phyloP scores from a whole-genome alignment of 2,113 vertebrate genomes.

The Romanogobio albipinnatus region DNA sequence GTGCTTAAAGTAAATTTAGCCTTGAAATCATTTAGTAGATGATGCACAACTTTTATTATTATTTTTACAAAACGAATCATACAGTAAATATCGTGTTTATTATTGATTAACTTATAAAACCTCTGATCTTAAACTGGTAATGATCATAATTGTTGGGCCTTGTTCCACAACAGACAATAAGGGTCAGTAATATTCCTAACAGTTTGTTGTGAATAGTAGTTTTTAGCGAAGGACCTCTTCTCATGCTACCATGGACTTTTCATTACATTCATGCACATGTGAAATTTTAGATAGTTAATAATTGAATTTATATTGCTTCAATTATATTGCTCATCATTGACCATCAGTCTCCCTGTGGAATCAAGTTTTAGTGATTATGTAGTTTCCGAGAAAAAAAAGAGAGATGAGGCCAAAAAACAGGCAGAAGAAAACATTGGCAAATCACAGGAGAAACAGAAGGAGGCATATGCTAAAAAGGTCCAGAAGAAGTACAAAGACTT shows the following conservation, averaged over 20 bases:
- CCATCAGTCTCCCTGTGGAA: neutral
- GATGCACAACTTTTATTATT: too few relatives aligned
- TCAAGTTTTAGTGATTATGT: neutral
- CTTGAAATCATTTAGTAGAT: too few relatives aligned
- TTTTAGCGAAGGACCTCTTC: neutral
- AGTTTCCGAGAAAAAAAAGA: conserved; percentile 9
- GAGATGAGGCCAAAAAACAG: neutral
- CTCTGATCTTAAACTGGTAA: too few relatives aligned
- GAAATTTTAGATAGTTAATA: neutral
- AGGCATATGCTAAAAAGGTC: too few relatives aligned
- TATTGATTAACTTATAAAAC: too few relatives aligned
- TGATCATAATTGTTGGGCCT: too few relatives aligned
- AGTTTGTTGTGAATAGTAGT: neutral
- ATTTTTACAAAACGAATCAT: too few relatives aligned
- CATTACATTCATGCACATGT: neutral
- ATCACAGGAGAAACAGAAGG: too few relatives aligned
- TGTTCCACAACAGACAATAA: neutral
- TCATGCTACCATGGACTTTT: neutral
- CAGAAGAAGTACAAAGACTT: too few relatives aligned
- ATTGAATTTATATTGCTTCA: neutral
- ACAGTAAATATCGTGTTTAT: too few relatives aligned
- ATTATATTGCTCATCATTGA: neutral
- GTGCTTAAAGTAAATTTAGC: too few relatives aligned
- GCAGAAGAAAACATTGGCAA: too few relatives aligned
- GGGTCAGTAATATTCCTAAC: neutral